phyloP scores from a whole-genome alignment of 1,140 invertebrate genomes.

The Nymphalis io region DNA sequence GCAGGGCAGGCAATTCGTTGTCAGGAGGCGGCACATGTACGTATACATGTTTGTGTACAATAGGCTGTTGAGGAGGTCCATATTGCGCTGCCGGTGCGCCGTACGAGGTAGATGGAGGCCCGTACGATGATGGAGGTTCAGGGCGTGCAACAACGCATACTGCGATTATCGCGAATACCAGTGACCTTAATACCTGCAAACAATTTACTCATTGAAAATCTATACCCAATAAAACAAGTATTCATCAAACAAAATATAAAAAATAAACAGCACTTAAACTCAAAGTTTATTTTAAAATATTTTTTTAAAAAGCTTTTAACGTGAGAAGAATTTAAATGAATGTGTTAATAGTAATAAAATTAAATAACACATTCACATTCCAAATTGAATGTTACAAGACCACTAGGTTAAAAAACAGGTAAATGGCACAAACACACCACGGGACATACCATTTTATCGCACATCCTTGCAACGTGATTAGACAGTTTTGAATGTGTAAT shows the following conservation, averaged over 20 bases:
- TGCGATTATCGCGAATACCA: slow-evolving; percentile 61
- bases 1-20: slow-evolving; percentile 86
- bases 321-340: background rate
- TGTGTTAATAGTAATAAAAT: background rate
- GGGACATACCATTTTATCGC: slow-evolving; percentile 70
- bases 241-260: background rate
- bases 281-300: too few relatives aligned
- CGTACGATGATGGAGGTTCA: slow-evolving; percentile 70
- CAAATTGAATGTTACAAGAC: slow-evolving; percentile 4
- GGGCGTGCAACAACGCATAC: slow-evolving; percentile 66
- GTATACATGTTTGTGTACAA: slow-evolving; percentile 92
- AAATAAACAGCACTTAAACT: too few relatives aligned
- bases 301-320: too few relatives aligned
- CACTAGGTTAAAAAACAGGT: background rate
- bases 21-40: slow-evolving; percentile 93
- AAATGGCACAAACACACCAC: slow-evolving; percentile 33
- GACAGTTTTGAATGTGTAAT: slow-evolving; percentile 63
- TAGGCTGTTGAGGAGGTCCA: slow-evolving; percentile 87
- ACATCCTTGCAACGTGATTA: slow-evolving; percentile 65
- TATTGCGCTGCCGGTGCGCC: slow-evolving; percentile 82
- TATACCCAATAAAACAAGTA: too few relatives aligned
- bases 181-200: slow-evolving; percentile 66
- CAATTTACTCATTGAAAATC: background rate
- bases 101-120: slow-evolving; percentile 65
- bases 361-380: background rate